Evolutionary conservation across 2,113 vertebrate genomes (phyloP), one percentile per base, ranked within the genome.

Genomic region (Pelvicachromis taeniatus): DNA sequence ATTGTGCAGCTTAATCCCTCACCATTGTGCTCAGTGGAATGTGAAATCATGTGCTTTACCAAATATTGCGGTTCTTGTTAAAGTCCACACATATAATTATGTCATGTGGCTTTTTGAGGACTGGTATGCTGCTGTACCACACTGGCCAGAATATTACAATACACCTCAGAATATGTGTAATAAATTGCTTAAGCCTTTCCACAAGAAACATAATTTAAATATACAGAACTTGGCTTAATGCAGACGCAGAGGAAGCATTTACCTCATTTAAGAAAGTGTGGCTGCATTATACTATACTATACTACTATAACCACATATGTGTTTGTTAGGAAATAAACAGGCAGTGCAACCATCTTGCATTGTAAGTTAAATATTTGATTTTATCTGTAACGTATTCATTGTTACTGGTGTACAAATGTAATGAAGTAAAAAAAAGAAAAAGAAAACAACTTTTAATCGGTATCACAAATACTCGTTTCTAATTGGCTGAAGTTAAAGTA

Each of bases 1-100:
- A 80, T 93, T 94, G 93, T 93, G 86, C 52, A 68, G 58, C 75
- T 65, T 95, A 94, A 95, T 94, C 90, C 93, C 45, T 87, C 73
- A 14, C 78, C 79, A 89, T 86, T 93, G 93, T 93, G 86, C 75
- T 82, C 87, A 75, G 50, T 85, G 94, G 94, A 95, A 95, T 95
- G 94, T 93, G 87, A 90, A 88, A 90, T 91, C 77, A 58, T 78
- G 85, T 56, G 83, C 83, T 89, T 86, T 84, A 80, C 86, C 33
- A 81, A 88, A 83, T 63, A 52, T 85, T 54, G 53, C 6, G 54
- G 56, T 88, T 90, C 70, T 80, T 75, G 35, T 88, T 82, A 26
- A 85, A 87, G 81, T 87, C 81, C 26, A 10, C 13, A 21, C 56
- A 23, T 52, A 54, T 82, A 75, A 70, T 86, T 63, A 54, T 85